Base-by-base conservation (phyloP, 2,888 invertebrate species). In the Mongoloraphidia duomilia region DNA sequence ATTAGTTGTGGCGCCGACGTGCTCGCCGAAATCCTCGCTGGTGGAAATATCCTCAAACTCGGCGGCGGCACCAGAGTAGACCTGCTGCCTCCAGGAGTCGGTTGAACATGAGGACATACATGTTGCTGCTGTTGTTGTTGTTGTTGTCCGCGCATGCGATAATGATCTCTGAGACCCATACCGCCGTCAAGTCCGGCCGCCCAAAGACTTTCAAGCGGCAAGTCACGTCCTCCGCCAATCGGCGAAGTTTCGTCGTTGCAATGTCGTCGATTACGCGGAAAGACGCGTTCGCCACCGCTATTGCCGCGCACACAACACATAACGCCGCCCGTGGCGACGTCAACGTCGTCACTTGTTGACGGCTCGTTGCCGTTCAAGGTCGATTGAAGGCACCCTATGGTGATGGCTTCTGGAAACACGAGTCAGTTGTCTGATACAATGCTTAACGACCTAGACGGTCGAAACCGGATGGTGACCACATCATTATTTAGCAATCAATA, bases 161-260 rank as follows among this genome's bases (percentile, higher is more conserved):
- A 51, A n/a, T 49, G 47, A 50, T 61, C 62, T 4, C 64, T 63
- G 49, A 65, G 63, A 2, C 65, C 65, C 65, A 65, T 65, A 44
- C 65, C 65, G 34, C 64, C 63, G 55, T 65, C 65, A 49, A 65
- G 57, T n/a, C 65, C 66, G 26, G 65, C 66, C 26, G 65, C 66
- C 66, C 65, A 66, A 43, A 66, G 65, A 12, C 65, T 65, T 56
- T 66, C 65, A 48, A 65, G 57, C 45, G 64, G 64, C 49, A 65
- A 57, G 50, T 63, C 63, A 35, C 61, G 60, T 47, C 60, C 56
- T 34, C 54, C 50, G 33, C 50, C 46, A n/a, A 54, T 39, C 6
- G 50, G 51, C 26, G 26, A 26, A 6, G 26, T 26, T 26, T 26
- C 26, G 26, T 26, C 26, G 26, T 26, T 40, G 53, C 45, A 17